Percentiles rank a stretch among this genome's conserved stretches.
phyloP scores from a whole-genome alignment of 37 sponge, comb jelly and placozoan genomes.

The Halisarca cf. caerulea region DNA sequence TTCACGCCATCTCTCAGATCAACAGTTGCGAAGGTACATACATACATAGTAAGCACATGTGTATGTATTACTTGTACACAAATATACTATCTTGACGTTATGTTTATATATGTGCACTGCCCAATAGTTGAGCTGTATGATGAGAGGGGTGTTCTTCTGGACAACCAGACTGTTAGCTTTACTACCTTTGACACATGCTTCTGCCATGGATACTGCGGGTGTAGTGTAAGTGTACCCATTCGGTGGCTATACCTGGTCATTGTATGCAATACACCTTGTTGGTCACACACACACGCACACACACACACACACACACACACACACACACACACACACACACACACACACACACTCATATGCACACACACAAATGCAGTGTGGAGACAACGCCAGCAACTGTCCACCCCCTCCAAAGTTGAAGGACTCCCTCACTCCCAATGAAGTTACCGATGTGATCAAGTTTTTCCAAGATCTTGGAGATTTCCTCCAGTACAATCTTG shows the following conservation, averaged over 20 bases:
- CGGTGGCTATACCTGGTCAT: neutral
- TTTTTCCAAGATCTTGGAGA: neutral
- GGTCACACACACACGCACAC: neutral
- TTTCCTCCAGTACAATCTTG: slow-evolving; percentile 20
- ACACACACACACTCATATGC: too few species aligned
- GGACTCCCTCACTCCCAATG: neutral
- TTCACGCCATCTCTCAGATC: slow-evolving; percentile 61
- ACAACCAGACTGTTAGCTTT: slow-evolving; percentile 79
- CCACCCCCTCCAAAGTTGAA: slow-evolving; percentile 52
- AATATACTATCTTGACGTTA: neutral
- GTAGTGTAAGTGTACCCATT: slow-evolving; percentile 51
- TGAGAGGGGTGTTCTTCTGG: slow-evolving; percentile 36
- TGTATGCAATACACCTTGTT: neutral
- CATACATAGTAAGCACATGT: neutral
- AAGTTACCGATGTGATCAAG: neutral
- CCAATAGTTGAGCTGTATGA: slow-evolving; percentile 63
- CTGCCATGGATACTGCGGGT: slow-evolving; percentile 84
- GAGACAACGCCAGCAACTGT: slow-evolving; percentile 51
- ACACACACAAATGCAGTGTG: too few species aligned
- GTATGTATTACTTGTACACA: neutral
- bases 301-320: neutral
- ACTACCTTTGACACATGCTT: slow-evolving; percentile 82
- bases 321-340: too few species aligned
- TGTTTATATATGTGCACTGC: neutral
- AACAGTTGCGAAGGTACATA: slow-evolving; percentile 63